phyloP scores from a whole-genome alignment of 2,888 invertebrate species.

The Megalurothrips usitatus region DNA sequence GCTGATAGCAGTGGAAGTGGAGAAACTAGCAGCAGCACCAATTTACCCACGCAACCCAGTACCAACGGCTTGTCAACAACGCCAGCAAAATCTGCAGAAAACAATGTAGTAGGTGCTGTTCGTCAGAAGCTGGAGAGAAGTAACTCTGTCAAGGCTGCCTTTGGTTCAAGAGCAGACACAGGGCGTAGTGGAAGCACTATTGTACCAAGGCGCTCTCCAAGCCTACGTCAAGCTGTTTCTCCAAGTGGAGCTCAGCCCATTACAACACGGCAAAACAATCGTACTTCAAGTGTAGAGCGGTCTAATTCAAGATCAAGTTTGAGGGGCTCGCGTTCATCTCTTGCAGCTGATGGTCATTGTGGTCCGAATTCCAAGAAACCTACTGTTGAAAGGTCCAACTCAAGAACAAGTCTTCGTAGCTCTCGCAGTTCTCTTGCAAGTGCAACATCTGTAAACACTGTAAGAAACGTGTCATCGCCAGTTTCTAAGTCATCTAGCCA shows the following conservation, averaged over 20 bases:
- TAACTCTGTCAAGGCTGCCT: slow-evolving; percentile 38
- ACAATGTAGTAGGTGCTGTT: slow-evolving; percentile 41
- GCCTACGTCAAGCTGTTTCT: slow-evolving; percentile 40
- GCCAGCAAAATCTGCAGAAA: slow-evolving; percentile 30
- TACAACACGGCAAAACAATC: not conserved
- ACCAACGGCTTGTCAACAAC: slow-evolving; percentile 32
- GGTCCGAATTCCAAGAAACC: slow-evolving; percentile 30
- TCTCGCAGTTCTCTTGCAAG: slow-evolving; percentile 81
- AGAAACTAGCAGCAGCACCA: slow-evolving; percentile 46
- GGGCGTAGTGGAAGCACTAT: slow-evolving; percentile 43
- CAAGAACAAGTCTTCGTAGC: slow-evolving; percentile 72
- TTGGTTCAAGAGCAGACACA: slow-evolving; percentile 38
- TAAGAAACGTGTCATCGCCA: slow-evolving; percentile 61
- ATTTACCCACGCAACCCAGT: slow-evolving; percentile 31
- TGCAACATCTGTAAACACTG: slow-evolving; percentile 71
- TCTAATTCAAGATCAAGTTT: slow-evolving; percentile 29
- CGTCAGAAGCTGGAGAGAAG: slow-evolving; percentile 41
- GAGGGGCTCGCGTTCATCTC: slow-evolving; percentile 22
- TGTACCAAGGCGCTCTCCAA: slow-evolving; percentile 46
- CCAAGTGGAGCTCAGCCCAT: not conserved
- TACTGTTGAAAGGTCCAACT: slow-evolving; percentile 69
- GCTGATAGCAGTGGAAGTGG: slow-evolving; percentile 51
- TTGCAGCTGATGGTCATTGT: slow-evolving; percentile 33
- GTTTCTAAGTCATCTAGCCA: slow-evolving; percentile 48
- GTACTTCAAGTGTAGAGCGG: slow-evolving; percentile 18